Evolutionary conservation across 2,797 vertebrate species (phyloP).

Genomic region (Hybognathus amarus): DNA sequence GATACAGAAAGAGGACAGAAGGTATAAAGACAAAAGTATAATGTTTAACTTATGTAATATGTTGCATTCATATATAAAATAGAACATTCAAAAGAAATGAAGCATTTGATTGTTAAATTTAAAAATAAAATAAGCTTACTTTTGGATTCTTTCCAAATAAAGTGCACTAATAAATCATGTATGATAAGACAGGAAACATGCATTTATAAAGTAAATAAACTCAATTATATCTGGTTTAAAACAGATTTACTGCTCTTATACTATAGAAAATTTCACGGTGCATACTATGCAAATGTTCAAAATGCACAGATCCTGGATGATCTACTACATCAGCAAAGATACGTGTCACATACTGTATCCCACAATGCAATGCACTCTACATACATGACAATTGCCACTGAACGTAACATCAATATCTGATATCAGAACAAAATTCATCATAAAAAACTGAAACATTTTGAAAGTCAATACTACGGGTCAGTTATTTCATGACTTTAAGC

Average conservation of each 20-base stretch:
- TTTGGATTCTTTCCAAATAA: not conserved
- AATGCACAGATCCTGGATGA: not conserved
- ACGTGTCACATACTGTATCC: not conserved
- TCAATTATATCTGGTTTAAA: too few relatives aligned
- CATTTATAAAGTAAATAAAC: not conserved
- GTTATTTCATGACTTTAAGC: constrained; percentile 4
- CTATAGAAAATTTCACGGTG: too few relatives aligned
- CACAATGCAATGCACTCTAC: not conserved
- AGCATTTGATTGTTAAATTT: not conserved
- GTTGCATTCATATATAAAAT: not conserved
- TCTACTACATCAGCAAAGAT: not conserved
- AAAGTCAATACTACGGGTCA: not conserved
- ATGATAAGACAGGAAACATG: not conserved
- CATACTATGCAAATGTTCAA: not conserved
- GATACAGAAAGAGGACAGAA: not conserved
- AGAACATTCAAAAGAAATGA: not conserved
- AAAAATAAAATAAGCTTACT: not conserved
- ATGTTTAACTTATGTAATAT: not conserved
- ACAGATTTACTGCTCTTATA: not conserved
- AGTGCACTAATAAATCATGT: not conserved
- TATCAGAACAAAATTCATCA: not conserved
- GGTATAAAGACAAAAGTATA: not conserved
- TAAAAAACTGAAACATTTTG: not conserved
- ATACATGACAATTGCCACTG: too few relatives aligned
- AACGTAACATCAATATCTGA: not conserved